Evolutionary conservation across 2,113 vertebrate species (phyloP).

Genomic region (Anoura caudifer): DNA sequence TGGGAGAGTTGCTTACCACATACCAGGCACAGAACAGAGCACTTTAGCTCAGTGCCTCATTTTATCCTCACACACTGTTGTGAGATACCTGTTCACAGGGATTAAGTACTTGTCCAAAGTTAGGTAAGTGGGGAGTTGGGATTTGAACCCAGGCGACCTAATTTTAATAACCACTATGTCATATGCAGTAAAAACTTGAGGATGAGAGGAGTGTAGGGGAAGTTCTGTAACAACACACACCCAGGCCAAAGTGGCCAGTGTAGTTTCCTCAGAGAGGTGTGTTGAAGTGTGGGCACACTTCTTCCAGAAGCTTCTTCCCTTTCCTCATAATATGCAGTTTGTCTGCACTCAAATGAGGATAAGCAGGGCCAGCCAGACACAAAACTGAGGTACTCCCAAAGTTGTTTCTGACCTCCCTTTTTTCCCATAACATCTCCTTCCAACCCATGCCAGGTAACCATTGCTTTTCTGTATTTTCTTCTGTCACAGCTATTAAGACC

Average conservation of each 20-base stretch:
- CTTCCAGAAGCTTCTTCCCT: background rate
- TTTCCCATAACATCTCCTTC: background rate
- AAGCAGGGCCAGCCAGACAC: background rate
- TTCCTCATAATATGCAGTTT: background rate
- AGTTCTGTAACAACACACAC: accelerated
- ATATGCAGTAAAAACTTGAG: background rate
- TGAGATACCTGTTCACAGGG: background rate
- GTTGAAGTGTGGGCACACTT: accelerated
- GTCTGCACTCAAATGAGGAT: background rate
- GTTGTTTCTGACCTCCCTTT: background rate
- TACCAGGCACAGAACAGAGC: background rate
- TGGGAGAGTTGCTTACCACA: accelerated
- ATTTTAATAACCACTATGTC: background rate
- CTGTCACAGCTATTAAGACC: background rate
- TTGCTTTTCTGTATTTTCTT: background rate
- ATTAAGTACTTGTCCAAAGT: background rate
- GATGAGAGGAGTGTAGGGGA: background rate
- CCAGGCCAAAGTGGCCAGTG: accelerated
- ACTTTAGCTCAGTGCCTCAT: accelerated
- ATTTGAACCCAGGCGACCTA: background rate
- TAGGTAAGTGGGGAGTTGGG: background rate
- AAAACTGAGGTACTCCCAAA: background rate
- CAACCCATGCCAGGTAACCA: background rate
- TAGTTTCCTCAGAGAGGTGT: background rate
- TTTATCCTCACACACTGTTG: background rate